Conservation (phyloP, 2,113 vertebrate species). For the Physeter macrocephalus region DNA sequence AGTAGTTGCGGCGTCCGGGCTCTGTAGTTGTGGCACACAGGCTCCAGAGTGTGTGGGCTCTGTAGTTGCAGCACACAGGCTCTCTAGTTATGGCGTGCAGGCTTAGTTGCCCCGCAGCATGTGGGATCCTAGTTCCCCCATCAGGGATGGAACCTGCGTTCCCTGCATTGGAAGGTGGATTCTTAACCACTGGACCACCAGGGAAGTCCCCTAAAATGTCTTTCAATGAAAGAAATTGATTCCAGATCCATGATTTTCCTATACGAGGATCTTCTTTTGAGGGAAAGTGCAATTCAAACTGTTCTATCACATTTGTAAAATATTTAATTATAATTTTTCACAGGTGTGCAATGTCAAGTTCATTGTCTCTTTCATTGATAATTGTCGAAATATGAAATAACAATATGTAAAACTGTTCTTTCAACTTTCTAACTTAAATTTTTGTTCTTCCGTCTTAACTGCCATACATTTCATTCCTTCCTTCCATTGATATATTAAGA, state of each 20-base stretch:
- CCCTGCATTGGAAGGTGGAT: no score
- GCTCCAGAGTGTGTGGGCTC: no score
- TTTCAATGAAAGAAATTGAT: neutral
- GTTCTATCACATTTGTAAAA: neutral
- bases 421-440: neutral
- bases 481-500: neutral
- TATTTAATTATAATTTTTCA: neutral
- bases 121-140: no score
- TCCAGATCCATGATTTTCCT: neutral
- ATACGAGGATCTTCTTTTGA: neutral
- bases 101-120: no score
- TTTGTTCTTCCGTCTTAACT: neutral
- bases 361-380: neutral
- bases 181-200: no score
- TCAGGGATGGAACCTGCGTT: no score
- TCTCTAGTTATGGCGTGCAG: no score
- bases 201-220: neutral
- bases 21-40: no score
- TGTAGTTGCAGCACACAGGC: no score
- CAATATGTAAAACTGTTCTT: neutral
- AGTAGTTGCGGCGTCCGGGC: no score
- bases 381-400: neutral
- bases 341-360: neutral
- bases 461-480: neutral
- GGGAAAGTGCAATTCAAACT: neutral